These are phyloP conservation scores for Helicoverpa armigera DNA, from an alignment of 1,140 invertebrate species.

Conservation along the genomic window DNA sequence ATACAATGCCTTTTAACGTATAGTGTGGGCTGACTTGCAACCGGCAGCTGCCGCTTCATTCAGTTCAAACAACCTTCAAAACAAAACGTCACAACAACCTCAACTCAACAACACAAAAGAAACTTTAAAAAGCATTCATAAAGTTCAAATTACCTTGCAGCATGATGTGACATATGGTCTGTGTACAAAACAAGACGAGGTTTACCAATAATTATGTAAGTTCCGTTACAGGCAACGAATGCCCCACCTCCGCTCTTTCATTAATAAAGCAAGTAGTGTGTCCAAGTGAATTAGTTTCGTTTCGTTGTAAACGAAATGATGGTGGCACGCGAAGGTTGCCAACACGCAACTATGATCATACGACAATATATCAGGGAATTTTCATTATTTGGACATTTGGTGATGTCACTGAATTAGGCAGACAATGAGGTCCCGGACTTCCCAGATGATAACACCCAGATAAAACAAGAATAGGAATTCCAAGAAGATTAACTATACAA, in stretches of 20 bases:
- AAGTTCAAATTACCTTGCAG: slow-evolving; percentile 34
- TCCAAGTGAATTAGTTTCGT: slow-evolving; percentile 55
- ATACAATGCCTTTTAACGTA: slow-evolving; percentile 52
- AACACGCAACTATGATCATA: slow-evolving; percentile 45
- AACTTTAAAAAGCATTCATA: slow-evolving; percentile 20
- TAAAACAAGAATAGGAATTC: no score
- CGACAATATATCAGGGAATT: slow-evolving; percentile 2
- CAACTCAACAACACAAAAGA: background rate
- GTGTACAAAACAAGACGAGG: slow-evolving; percentile 20
- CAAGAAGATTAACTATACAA: no score
- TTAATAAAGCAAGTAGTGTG: slow-evolving; percentile 63
- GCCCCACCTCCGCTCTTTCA: slow-evolving; percentile 64
- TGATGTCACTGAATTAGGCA: no score
- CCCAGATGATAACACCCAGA: no score
- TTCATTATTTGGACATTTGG: no score
- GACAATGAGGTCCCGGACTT: no score
- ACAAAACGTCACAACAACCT: slow-evolving; percentile 39
- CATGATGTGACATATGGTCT: background rate
- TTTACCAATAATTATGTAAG: slow-evolving; percentile 75
- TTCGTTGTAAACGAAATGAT: slow-evolving; percentile 51
- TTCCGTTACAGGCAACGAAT: slow-evolving; percentile 65
- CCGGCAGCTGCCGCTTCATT: slow-evolving; percentile 62
- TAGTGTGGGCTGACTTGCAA: slow-evolving; percentile 54
- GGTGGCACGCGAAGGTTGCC: slow-evolving; percentile 51
- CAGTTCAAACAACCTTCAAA: slow-evolving; percentile 48